These are phyloP conservation scores for Enoplosus armatus DNA, from an alignment of 2,797 vertebrate genomes.

Conservation along the genomic window DNA sequence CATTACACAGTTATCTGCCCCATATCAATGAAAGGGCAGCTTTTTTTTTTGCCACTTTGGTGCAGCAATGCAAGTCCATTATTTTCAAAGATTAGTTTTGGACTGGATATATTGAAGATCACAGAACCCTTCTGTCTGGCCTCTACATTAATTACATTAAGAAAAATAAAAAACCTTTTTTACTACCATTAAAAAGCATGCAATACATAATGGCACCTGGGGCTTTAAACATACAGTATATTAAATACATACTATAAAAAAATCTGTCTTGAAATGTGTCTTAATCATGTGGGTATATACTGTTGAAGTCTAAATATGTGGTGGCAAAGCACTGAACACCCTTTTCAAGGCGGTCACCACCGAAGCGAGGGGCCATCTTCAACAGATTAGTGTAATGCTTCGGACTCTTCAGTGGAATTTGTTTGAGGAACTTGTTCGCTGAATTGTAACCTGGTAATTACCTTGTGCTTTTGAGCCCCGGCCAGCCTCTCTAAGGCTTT, in stretches of 20 bases:
- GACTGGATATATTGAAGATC: not conserved
- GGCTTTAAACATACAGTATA: not conserved
- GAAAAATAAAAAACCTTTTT: not conserved
- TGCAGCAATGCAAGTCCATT: not conserved
- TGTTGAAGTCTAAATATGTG: not conserved
- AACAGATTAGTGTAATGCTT: conserved; percentile 37
- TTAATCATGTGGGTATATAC: not conserved
- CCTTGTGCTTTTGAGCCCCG: conserved; percentile 30
- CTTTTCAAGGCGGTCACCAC: conserved; percentile 2
- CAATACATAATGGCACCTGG: not conserved
- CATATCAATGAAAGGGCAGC: not conserved
- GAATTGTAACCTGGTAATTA: conserved; percentile 69
- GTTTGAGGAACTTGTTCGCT: conserved; percentile 37
- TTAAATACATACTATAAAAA: not conserved
- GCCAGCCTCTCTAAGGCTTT: conserved; percentile 39
- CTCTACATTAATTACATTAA: not conserved
- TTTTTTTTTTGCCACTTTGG: too few relatives aligned
- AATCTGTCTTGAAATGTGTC: not conserved
- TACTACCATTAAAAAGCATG: not conserved
- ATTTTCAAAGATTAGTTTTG: too few relatives aligned
- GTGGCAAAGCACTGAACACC: not conserved
- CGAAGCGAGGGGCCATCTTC: conserved; percentile 6
- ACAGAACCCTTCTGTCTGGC: not conserved
- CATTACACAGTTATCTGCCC: too few relatives aligned
- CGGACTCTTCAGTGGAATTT: conserved; percentile 41